Percentiles rank a stretch among this genome's conserved stretches.
phyloP scores from a whole-genome alignment of 2,888 invertebrate species.

The Urechis unicinctus region DNA sequence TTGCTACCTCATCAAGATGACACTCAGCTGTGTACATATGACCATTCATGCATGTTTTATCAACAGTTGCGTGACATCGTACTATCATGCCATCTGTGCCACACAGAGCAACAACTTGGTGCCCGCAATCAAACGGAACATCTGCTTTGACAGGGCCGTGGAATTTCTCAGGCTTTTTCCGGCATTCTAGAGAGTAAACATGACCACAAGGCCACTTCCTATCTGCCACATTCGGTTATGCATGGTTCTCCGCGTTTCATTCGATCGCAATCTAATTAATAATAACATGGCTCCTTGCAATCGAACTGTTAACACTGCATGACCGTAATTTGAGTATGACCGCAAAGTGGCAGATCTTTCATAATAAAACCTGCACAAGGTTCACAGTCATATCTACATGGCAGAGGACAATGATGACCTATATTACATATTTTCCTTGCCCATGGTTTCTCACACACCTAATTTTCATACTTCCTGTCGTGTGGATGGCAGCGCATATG shows the following conservation, averaged over 20 bases:
- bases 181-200: background rate
- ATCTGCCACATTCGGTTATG: conserved; percentile 28
- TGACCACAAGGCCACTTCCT: background rate
- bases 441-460: conserved; percentile 31
- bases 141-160: background rate
- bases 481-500: conserved; percentile 58
- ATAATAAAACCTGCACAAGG: conserved; percentile 1
- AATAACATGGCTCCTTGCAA: conserved; percentile 27
- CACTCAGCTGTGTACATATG: too few species aligned
- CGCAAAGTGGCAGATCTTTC: conserved; percentile 30
- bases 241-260: background rate
- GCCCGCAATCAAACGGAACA: conserved; percentile 35
- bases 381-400: background rate
- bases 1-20: too few species aligned
- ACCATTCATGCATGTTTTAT: too few species aligned
- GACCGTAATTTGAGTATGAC: conserved; percentile 27
- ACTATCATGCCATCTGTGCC: conserved; percentile 1
- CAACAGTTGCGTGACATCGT: too few species aligned
- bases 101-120: conserved; percentile 53
- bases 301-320: conserved; percentile 24
- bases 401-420: conserved; percentile 1
- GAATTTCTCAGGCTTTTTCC: background rate
- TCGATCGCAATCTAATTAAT: conserved; percentile 22
- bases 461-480: conserved; percentile 55
- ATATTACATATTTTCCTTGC: background rate